Evolutionary conservation across 2,888 invertebrate species (phyloP).

Genomic region (Zootermopsis nevadensis): DNA sequence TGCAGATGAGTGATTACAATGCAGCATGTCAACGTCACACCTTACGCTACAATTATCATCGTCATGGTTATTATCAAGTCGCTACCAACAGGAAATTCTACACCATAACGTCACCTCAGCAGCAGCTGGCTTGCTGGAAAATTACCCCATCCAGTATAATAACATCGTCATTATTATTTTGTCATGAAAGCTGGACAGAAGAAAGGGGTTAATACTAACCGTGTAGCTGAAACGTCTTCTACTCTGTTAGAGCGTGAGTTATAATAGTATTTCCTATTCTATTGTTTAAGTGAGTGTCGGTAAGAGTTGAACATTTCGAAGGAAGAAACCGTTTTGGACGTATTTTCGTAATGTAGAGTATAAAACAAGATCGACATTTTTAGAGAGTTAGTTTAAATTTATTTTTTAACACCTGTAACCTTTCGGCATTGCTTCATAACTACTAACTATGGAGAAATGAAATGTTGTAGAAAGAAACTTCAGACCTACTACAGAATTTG

Average conservation of each 20-base stretch:
- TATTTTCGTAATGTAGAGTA: background rate
- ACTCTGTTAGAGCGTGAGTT: background rate
- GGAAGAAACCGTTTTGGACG: background rate
- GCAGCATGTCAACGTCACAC: background rate
- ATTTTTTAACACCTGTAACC: no score
- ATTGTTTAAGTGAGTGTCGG: background rate
- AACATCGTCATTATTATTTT: background rate
- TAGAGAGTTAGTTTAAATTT: no score
- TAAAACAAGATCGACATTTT: no score
- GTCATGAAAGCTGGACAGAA: background rate
- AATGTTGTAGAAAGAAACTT: no score
- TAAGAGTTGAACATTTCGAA: no score
- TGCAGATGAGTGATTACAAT: conserved; percentile 7
- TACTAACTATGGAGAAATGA: no score
- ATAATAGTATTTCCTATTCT: background rate
- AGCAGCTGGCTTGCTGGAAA: background rate
- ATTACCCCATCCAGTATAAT: conserved; percentile 12
- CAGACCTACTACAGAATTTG: no score
- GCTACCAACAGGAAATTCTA: background rate
- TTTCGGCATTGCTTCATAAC: no score
- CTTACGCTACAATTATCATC: conserved; percentile 2
- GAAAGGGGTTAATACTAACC: background rate
- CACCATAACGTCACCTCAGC: background rate
- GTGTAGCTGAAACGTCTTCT: background rate
- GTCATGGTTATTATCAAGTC: conserved; percentile 3